Percentiles rank a stretch among this genome's conserved stretches.
phyloP scores from a whole-genome alignment of 2,113 vertebrate genomes.

The Aramus guarauna region DNA sequence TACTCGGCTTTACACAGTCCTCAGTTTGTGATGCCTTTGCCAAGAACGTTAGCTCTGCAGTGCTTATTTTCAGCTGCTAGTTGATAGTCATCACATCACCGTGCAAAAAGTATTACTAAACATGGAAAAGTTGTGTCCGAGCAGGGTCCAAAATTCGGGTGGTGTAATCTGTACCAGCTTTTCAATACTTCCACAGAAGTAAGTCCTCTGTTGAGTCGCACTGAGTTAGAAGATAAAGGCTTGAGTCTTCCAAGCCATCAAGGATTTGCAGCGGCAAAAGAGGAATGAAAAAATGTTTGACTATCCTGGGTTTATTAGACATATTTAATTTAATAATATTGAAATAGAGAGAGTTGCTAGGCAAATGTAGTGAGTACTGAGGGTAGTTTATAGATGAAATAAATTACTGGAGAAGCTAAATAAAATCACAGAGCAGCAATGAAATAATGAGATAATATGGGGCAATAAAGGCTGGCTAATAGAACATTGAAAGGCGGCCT shows the following conservation, averaged over 20 bases:
- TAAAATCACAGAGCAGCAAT: not conserved
- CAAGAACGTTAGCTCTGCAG: not conserved
- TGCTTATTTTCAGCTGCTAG: not conserved
- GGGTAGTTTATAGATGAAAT: not conserved
- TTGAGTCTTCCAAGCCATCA: not conserved
- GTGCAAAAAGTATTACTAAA: not conserved
- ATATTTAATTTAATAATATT: not conserved
- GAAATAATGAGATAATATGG: not conserved
- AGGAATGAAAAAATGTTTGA: not conserved
- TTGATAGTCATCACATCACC: not conserved
- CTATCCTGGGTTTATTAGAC: not conserved
- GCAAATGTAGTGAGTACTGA: not conserved
- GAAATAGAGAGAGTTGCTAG: not conserved
- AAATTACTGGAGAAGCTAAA: not conserved
- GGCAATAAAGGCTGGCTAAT: constrained; percentile 16
- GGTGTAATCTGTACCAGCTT: not conserved
- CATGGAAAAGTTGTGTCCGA: not conserved
- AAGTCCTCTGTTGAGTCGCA: not conserved
- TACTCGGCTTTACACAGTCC: not conserved
- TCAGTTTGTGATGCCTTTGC: not conserved
- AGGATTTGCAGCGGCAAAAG: not conserved
- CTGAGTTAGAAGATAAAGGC: not conserved
- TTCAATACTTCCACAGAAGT: not conserved
- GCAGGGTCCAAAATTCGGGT: not conserved
- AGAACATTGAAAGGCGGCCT: not conserved